Evolutionary conservation across 2,113 vertebrate species (phyloP).

Genomic region (Setophaga coronata): DNA sequence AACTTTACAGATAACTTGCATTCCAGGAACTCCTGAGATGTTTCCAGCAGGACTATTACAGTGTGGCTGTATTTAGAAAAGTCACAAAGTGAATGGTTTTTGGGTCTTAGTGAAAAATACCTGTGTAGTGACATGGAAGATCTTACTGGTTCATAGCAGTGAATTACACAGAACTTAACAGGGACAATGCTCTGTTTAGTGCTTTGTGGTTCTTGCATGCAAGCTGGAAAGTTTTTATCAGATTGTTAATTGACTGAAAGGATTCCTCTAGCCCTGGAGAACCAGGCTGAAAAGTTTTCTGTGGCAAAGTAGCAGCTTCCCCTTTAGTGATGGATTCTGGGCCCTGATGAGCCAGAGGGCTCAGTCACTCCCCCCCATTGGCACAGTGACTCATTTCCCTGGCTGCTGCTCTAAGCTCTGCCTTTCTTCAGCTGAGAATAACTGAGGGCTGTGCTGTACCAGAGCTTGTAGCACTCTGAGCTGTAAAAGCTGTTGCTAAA

Average conservation of each 20-base stretch:
- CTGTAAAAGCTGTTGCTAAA: not conserved
- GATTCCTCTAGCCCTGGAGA: not conserved
- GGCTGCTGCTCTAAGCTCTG: not conserved
- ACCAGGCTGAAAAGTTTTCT: not conserved
- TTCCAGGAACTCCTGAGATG: not conserved
- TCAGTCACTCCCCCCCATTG: not conserved
- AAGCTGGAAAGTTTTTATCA: not conserved
- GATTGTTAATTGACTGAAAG: not conserved
- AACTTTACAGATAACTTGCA: not conserved
- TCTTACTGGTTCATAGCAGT: not conserved
- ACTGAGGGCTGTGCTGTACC: not conserved
- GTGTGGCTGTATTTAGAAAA: not conserved
- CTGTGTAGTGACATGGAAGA: not conserved
- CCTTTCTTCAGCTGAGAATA: not conserved
- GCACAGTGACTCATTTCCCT: not conserved
- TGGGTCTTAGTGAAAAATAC: not conserved
- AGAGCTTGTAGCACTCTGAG: not conserved
- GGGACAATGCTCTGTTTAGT: not conserved
- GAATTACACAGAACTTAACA: not conserved
- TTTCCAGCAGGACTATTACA: not conserved
- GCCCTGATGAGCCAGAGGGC: not conserved
- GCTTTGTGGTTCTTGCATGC: fast-evolving
- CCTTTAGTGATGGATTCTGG: not conserved
- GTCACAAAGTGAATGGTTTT: not conserved
- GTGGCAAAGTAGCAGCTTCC: not conserved